Percentiles rank a stretch among this genome's conserved stretches.
phyloP scores from a whole-genome alignment of 1,140 invertebrate genomes.

The Brachionus koreanus region DNA sequence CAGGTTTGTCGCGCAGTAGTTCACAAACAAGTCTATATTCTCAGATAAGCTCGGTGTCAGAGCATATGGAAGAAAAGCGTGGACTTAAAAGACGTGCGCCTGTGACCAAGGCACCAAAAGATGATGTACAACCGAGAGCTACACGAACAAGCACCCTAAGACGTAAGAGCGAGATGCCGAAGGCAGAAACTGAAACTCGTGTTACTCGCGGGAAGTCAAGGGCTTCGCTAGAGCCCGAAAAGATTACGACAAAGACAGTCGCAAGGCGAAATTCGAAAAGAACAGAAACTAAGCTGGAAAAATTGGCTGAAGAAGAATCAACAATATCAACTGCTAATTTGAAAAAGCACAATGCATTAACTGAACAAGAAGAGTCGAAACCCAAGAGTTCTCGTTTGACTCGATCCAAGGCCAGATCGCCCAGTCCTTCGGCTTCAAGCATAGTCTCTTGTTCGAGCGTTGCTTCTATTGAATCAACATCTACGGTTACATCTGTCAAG shows the following conservation, averaged over 20 bases:
- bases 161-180: neutral
- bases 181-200: neutral
- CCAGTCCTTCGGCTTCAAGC: slow-evolving; percentile 4
- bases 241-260: neutral
- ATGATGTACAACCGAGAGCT: neutral
- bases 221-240: neutral
- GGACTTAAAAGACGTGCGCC: neutral
- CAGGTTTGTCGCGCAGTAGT: neutral
- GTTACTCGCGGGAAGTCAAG: neutral
- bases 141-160: neutral
- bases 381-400: neutral
- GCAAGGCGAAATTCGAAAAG: neutral
- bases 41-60: neutral
- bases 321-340: neutral
- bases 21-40: neutral
- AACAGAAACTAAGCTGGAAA: neutral
- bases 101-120: neutral
- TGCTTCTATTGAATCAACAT: neutral
- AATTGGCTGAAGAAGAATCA: neutral
- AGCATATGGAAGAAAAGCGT: neutral
- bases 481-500: neutral
- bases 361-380: neutral
- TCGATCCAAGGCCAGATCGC: neutral
- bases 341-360: slow-evolving; percentile 17
- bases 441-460: neutral